Evolutionary conservation across 2,797 vertebrate species (phyloP).

Genomic region (Lepilemur ruficaudatus): DNA sequence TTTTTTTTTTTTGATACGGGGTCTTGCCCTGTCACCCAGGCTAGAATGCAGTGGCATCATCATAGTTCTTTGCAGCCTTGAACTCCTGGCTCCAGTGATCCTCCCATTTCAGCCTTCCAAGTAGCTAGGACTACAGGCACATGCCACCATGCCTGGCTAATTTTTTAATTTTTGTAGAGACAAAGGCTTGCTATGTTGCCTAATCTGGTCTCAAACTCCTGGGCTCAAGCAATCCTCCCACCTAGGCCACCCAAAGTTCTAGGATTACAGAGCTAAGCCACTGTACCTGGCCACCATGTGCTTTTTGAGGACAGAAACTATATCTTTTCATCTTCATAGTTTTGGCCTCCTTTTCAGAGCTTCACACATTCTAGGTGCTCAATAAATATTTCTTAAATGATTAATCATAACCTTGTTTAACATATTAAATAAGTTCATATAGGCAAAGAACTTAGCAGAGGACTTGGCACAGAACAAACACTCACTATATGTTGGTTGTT

Average conservation of each 20-base stretch:
- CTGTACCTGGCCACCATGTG: neutral
- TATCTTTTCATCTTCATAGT: neutral
- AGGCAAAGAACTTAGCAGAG: slow-evolving; percentile 42
- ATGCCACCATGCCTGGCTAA: neutral
- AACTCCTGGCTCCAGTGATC: neutral
- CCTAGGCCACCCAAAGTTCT: neutral
- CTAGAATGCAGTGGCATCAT: neutral
- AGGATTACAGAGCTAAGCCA: neutral
- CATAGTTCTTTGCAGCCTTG: neutral
- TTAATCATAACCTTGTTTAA: neutral
- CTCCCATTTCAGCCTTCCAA: neutral
- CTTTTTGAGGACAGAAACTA: neutral
- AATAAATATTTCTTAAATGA: slow-evolving; percentile 27
- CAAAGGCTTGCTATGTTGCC: neutral
- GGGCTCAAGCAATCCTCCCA: neutral
- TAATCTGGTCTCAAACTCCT: neutral
- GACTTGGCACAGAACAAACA: neutral
- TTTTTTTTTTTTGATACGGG: too few relatives aligned
- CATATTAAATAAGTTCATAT: neutral
- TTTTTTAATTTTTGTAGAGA: neutral
- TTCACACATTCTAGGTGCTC: neutral
- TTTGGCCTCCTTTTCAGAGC: neutral
- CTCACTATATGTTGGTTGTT: neutral
- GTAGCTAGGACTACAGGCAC: neutral
- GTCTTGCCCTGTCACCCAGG: neutral